Evolutionary conservation across 2,888 invertebrate species (phyloP), one percentile per base, ranked within the genome.

Genomic region (Marasmarcha lunaedactyla): DNA sequence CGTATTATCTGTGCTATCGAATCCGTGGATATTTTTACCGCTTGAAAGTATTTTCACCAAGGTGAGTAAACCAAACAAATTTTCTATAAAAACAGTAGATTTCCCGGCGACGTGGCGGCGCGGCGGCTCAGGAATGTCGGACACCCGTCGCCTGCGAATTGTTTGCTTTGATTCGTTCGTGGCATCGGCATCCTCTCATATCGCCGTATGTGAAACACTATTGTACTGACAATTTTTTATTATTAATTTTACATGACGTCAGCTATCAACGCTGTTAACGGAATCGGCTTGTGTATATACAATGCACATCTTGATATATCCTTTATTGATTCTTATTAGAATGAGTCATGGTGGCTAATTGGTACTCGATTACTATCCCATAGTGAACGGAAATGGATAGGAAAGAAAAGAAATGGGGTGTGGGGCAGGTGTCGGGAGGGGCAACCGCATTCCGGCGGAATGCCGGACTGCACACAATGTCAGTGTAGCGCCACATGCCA

Each of bases 381-480:
- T 3, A 5, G 71, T 62, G 68, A 64, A 71, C 72, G 76, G 76
- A 79, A 72, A 74, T 63, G 72, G 66, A 71, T 70, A 69, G 70
- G 73, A 62, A 67, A 71, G 71, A 60, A n/a, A 5, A 20, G 71
- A 62, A 56, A 53, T 57, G 57, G 68, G 63, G 60, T 63, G 48
- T 61, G 59, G 58, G 63, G 61, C 63, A 59, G 60, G 63, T 73
- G 77, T 63, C 64, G 62, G 20, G 4, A 3, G 20, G 4, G 52
- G 60, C 79, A 81, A 76, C 81, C 79, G 78, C 83, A 81, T 83
- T 83, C 81, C 81, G 69, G 71, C 69, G 77, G 71, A 71, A 76
- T 81, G 73, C 74, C 76, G 73, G 79, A 77, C 71, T 71, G 67
- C 68, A 79, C 65, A 77, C 81, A 79, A 79, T 81, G 81, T 81